Evolutionary conservation across 35 echinoderm and acorn worm genomes (phyloP).

Genomic region (Anneissia japonica): DNA sequence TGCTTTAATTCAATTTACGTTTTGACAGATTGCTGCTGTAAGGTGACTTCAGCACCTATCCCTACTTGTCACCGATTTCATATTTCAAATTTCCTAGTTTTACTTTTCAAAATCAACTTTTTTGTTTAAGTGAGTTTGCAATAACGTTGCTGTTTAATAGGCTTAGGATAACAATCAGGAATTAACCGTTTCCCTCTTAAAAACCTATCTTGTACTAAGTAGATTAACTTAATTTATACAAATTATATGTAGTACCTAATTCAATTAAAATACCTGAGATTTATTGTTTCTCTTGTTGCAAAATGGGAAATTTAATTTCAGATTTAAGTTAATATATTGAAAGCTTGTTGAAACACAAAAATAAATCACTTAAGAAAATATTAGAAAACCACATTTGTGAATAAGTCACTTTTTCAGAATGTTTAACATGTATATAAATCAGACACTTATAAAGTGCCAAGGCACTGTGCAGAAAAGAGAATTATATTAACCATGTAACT

Average conservation of each 20-base stretch:
- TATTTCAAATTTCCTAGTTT: not conserved
- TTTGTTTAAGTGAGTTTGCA: not conserved
- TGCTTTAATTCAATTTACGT: no score
- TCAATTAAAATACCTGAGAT: not conserved
- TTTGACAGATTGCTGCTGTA: no score
- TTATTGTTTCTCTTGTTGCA: not conserved
- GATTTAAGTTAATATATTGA: not conserved
- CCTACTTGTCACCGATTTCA: not conserved
- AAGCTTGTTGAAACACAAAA: no score
- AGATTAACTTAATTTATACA: not conserved
- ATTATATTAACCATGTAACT: no score
- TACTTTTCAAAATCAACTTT: not conserved
- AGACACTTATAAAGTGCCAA: no score
- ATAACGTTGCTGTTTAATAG: not conserved
- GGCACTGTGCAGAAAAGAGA: no score
- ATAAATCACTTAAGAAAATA: no score
- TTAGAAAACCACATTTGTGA: no score
- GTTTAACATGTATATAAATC: no score
- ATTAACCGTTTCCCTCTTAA: not conserved
- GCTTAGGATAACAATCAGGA: not conserved
- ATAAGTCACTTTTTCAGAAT: no score
- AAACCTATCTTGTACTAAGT: not conserved
- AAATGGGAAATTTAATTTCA: not conserved
- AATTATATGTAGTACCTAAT: not conserved
- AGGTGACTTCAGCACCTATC: no score